phyloP scores from a whole-genome alignment of 2,888 invertebrate species.

The Eristalis pertinax region DNA sequence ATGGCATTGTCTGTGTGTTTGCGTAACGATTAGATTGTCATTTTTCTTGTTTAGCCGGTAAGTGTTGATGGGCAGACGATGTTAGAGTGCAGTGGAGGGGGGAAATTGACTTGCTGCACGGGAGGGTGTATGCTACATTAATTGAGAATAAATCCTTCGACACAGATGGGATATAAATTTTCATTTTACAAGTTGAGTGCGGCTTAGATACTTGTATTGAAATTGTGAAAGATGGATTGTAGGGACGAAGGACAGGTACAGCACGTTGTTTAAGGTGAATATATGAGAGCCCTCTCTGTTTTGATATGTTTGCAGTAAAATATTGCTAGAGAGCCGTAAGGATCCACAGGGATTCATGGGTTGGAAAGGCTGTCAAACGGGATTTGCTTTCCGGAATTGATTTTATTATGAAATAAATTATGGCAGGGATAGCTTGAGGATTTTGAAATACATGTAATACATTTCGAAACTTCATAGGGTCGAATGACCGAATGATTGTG shows the following conservation, averaged over 20 bases:
- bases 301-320: conserved; percentile 32
- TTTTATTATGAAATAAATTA: conserved; percentile 11
- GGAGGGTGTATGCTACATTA: conserved; percentile 54
- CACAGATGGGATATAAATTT: conserved; percentile 71
- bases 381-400: conserved; percentile 41
- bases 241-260: conserved; percentile 4
- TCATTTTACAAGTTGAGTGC: conserved; percentile 71
- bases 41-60: conserved; percentile 73
- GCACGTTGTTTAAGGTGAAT: conserved; percentile 29
- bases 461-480: too few relatives aligned
- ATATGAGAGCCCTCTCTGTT: conserved; percentile 1
- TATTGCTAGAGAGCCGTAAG: conserved; percentile 12
- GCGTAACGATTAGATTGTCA: conserved; percentile 73
- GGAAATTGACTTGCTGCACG: conserved; percentile 29
- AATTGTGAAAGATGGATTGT: conserved; percentile 62
- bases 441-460: background rate
- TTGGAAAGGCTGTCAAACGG: conserved; percentile 16
- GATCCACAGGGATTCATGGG: conserved; percentile 29
- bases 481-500: too few relatives aligned
- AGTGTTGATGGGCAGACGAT: conserved; percentile 58
- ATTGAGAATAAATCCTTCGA: conserved; percentile 69
- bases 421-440: background rate
- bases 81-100: conserved; percentile 6
- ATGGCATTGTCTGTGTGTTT: conserved; percentile 64
- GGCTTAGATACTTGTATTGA: conserved; percentile 65